A percentile compares a stretch with the other conserved stretches of the same genome.
Evolutionary conservation across 2,797 vertebrate genomes (phyloP).

Genomic region (Scyliorhinus canicula): DNA sequence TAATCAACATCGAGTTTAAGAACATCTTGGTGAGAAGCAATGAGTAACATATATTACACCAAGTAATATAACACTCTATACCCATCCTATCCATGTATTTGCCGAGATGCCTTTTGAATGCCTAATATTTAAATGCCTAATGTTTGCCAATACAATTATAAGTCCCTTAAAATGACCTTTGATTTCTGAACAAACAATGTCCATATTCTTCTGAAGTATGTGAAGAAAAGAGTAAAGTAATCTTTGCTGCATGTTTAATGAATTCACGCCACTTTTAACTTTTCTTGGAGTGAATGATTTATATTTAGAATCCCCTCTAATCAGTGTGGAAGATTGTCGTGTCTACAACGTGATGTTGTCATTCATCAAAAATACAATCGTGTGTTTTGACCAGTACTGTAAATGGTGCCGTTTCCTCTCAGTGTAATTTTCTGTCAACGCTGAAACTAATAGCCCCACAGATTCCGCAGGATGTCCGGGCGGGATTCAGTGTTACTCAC

Average conservation of each 20-base stretch:
- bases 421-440: not conserved
- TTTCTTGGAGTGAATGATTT: not conserved
- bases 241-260: not conserved
- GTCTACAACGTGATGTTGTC: not conserved
- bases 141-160: no score
- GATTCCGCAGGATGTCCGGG: not conserved
- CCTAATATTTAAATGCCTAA: no score
- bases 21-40: no score
- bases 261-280: not conserved
- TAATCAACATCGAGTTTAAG: no score
- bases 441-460: not conserved
- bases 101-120: no score
- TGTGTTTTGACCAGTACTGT: not conserved
- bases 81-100: no score
- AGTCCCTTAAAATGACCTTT: no score
- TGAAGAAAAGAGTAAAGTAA: not conserved
- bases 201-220: not conserved
- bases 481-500: not conserved
- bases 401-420: not conserved
- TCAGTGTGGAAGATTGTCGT: not conserved
- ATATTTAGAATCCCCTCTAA: not conserved
- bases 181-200: no score
- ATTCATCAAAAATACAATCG: not conserved
- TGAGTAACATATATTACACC: no score
- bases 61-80: no score